Evolutionary conservation across 2,113 vertebrate species (phyloP).

Genomic region (Thymallus thymallus): DNA sequence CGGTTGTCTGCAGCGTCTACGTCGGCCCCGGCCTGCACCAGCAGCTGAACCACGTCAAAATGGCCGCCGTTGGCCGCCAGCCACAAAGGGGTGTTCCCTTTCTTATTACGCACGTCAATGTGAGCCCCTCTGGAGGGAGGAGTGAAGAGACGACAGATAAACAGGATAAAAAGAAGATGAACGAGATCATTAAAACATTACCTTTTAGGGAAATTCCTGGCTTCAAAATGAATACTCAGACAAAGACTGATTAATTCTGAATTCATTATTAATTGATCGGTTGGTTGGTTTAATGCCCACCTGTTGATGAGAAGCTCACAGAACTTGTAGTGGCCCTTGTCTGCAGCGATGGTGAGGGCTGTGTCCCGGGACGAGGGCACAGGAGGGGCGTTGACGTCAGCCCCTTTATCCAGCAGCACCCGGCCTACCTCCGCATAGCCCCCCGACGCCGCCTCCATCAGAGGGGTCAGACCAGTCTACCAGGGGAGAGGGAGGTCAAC

Average conservation of each 20-base stretch:
- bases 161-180: neutral
- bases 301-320: constrained; percentile 97
- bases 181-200: too few relatives aligned
- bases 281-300: constrained; percentile 56
- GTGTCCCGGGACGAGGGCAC: constrained; percentile 98
- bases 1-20: constrained; percentile 97
- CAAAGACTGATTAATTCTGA: neutral
- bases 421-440: constrained; percentile 97
- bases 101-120: constrained; percentile 98
- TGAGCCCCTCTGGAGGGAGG: constrained; percentile 83
- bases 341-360: constrained; percentile 96
- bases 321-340: constrained; percentile 99
- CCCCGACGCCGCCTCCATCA: constrained; percentile 98
- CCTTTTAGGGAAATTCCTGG: too few relatives aligned
- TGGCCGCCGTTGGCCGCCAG: constrained; percentile 96
- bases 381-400: constrained; percentile 96
- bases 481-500: neutral
- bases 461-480: constrained; percentile 94
- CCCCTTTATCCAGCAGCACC: constrained; percentile 96
- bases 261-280: neutral
- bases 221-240: too few relatives aligned
- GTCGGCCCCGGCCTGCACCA: constrained; percentile 93
- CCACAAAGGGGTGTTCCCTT: constrained; percentile 98
- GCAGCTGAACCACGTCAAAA: constrained; percentile 95
- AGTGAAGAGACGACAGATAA: constrained; percentile 4